Conservation (phyloP, 2,113 vertebrate species). For the Numida meleagris region DNA sequence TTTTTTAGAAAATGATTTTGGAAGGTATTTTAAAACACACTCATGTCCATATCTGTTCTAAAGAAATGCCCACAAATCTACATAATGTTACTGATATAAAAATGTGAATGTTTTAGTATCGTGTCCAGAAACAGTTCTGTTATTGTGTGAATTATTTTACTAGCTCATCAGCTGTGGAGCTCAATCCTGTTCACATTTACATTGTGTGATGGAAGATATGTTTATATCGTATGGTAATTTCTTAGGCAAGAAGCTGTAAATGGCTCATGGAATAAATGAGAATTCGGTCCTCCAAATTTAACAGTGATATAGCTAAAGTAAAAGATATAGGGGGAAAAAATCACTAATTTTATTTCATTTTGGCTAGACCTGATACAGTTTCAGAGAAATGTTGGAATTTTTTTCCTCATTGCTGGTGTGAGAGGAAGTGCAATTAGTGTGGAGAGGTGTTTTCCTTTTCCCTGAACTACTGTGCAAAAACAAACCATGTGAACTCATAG, state of each 20-base stretch:
- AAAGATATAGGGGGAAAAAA: background rate
- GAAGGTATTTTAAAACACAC: background rate
- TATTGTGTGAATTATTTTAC: background rate
- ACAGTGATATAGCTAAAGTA: background rate
- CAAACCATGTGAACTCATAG: background rate
- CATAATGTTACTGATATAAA: background rate
- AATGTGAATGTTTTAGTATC: background rate
- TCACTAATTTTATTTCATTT: background rate
- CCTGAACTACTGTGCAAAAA: background rate
- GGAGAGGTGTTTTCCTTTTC: background rate
- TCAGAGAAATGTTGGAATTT: background rate
- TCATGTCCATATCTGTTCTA: background rate
- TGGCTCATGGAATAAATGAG: background rate
- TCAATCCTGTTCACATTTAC: background rate
- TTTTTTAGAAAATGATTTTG: background rate
- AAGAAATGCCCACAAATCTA: background rate
- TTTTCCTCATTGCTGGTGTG: background rate
- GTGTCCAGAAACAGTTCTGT: background rate
- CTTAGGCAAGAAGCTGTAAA: background rate
- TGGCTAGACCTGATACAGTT: background rate
- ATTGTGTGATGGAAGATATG: background rate
- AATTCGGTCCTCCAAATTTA: background rate
- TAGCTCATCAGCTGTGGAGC: background rate
- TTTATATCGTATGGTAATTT: background rate
- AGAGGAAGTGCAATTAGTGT: conserved; percentile 27